Evolutionary conservation across 30 jellyfish, hydroid and myxozoan genomes (phyloP).

Genomic region (Aurelia coerulea): DNA sequence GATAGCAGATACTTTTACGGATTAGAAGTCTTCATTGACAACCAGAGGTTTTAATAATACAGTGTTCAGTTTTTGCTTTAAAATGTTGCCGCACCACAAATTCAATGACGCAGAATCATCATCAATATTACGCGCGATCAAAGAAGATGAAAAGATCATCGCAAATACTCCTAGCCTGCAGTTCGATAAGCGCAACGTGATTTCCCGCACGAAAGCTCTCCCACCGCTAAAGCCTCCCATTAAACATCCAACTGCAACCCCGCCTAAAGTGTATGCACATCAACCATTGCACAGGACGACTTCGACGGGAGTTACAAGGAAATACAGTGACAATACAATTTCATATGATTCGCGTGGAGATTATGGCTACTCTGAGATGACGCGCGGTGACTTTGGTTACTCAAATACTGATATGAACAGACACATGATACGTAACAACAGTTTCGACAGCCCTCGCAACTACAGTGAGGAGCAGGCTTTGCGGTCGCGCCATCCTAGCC

Average conservation of each 20-base stretch:
- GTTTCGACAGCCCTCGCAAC: slow-evolving; percentile 16
- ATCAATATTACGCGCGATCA: slow-evolving; percentile 10
- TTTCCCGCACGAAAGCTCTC: slow-evolving; percentile 29
- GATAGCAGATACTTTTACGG: too few species aligned
- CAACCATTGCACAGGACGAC: neutral
- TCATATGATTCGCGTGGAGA: neutral
- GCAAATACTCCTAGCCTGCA: slow-evolving; percentile 1
- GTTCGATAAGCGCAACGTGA: neutral
- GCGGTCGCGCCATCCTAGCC: neutral
- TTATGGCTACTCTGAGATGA: neutral
- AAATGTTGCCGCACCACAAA: slow-evolving; percentile 38
- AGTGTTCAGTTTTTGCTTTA: neutral
- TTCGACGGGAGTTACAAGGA: neutral
- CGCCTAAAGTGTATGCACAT: neutral
- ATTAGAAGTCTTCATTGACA: too few species aligned
- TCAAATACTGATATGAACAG: neutral
- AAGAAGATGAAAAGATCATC: slow-evolving; percentile 35
- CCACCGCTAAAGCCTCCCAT: slow-evolving; percentile 47
- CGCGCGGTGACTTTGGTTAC: neutral
- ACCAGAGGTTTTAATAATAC: too few species aligned
- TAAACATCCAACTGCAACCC: neutral
- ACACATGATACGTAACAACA: neutral
- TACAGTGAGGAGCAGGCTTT: neutral
- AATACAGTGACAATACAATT: neutral
- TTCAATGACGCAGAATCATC: slow-evolving; percentile 32